Base-by-base conservation (phyloP, 2,888 invertebrate species). In the Danaus chrysippus region DNA sequence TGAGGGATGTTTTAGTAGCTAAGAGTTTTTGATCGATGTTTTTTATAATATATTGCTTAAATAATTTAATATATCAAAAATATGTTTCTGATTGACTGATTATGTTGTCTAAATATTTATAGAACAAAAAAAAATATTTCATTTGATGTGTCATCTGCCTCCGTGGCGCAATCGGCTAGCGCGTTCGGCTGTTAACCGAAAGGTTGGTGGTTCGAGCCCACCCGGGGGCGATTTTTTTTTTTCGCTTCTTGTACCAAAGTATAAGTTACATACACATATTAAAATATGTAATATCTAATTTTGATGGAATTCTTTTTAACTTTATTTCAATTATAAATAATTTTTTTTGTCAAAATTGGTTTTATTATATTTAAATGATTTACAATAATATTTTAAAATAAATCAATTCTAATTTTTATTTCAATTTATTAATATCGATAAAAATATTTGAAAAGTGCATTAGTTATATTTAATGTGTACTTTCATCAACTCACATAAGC, bases 151-250 rank as follows among this genome's bases (percentile, higher is more conserved):
- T 0, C 78, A 78, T 74, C 77, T 44, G 91, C 91, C 94, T 95
- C 94, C 95, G 96, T 96, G 96, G 96, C 96, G 96, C 96, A 96
- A 96, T 96, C 83, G 96, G 96, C 93, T 96, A 97, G 96, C 96
- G 96, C 97, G 97, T 96, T 97, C 96, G 97, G 96, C 97, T 97
- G 97, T 97, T 97, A 97, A 97, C 96, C 97, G 96, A 97, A 96
- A 97, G 97, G 97, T 96, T 96, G 96, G 96, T 96, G 96, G 97
- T 97, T 97, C 97, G 94, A 97, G 96, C 94, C 96, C 96, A 96
- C 96, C 96, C 96, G 96, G 96, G 96, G 96, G 96, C 96, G 96
- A 60, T 82, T 86, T 92, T 92, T 86, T 82, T 72, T 74, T 71
- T 44, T 58, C 73, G 23, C 10, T 59, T 53, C 23, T 56, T 34